Conservation (phyloP, 2,797 vertebrate genomes). For the Picus viridis region DNA sequence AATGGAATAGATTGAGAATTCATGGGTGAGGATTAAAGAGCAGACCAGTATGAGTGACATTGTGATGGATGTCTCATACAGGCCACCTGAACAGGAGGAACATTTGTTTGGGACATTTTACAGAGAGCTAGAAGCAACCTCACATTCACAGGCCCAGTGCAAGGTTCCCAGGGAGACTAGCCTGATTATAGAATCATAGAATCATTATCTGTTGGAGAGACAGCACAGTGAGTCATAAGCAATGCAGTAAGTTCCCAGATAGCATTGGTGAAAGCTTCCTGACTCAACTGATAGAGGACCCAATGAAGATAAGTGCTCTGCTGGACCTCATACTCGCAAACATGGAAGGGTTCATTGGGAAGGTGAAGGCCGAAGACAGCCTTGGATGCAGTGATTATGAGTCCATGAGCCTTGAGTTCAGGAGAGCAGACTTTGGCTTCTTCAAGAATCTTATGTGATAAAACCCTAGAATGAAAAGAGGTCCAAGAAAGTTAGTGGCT, state of each 20-base stretch:
- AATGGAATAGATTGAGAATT: background rate
- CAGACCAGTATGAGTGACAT: background rate
- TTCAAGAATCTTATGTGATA: background rate
- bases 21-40: background rate
- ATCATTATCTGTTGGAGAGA: background rate
- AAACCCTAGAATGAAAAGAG: background rate
- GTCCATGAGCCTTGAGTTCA: background rate
- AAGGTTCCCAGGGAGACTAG: background rate
- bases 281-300: background rate
- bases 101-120: background rate
- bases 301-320: background rate
- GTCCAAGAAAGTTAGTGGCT: background rate
- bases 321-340: background rate
- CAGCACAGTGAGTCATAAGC: background rate
- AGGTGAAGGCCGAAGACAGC: background rate
- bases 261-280: background rate
- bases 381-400: background rate
- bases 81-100: background rate
- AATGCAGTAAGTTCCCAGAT: background rate
- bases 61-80: background rate
- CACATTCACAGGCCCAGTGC: background rate
- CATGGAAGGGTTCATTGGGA: background rate
- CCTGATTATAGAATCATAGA: no score
- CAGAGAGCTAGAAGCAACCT: background rate
- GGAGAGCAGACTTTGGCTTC: background rate